phyloP scores from a whole-genome alignment of 2,888 invertebrate species.

The Alsophila aescularia region DNA sequence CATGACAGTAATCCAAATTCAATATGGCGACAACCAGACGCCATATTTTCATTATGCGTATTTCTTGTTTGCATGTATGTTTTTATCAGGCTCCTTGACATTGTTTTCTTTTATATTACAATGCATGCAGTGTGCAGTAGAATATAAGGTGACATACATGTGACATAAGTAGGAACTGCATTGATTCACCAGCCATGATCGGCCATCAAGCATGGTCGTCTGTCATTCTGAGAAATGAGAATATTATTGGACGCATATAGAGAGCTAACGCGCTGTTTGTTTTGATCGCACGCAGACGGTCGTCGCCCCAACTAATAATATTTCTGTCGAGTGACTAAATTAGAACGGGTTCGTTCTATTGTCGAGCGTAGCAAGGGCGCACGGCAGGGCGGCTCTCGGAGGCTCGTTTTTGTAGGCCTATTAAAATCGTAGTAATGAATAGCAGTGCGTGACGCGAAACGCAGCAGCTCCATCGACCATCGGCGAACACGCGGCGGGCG shows the following conservation, averaged over 20 bases:
- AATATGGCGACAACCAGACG: too few relatives aligned
- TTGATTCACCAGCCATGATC: neutral
- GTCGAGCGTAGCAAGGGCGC: conserved; percentile 29
- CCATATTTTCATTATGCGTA: neutral
- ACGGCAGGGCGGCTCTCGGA: conserved; percentile 34
- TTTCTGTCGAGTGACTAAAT: conserved; percentile 61
- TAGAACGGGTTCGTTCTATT: conserved; percentile 58
- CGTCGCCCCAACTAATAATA: conserved; percentile 67
- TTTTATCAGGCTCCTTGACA: conserved; percentile 1
- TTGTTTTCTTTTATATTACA: neutral
- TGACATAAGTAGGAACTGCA: too few relatives aligned
- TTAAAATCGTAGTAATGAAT: conserved; percentile 66
- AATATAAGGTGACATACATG: neutral
- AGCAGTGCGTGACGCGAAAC: conserved; percentile 74
- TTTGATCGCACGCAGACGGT: conserved; percentile 56
- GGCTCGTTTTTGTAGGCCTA: conserved; percentile 48
- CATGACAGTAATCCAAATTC: too few relatives aligned
- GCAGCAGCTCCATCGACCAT: conserved; percentile 75
- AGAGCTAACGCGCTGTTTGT: conserved; percentile 52
- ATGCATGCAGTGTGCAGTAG: neutral
- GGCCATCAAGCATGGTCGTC: neutral
- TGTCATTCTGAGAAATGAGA: conserved; percentile 13
- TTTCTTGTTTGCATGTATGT: conserved; percentile 1
- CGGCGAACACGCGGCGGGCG: conserved; percentile 62
- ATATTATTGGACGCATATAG: conserved; percentile 43